phyloP scores from a whole-genome alignment of 2,113 vertebrate genomes.

The Mellivora capensis region DNA sequence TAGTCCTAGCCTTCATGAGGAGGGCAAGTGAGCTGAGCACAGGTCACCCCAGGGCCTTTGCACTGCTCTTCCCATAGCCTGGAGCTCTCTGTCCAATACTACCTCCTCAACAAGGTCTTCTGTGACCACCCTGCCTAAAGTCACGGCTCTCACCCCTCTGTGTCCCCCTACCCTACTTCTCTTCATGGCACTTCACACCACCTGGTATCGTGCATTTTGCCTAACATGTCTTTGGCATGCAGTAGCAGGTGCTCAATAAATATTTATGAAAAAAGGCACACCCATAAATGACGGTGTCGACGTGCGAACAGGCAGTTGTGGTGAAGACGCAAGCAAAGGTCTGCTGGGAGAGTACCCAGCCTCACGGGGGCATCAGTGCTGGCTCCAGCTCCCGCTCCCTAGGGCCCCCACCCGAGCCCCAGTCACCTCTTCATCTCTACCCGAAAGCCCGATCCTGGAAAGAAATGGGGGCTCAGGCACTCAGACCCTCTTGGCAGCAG shows the following conservation, averaged over 20 bases:
- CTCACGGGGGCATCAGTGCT: not conserved
- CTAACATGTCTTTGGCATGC: not conserved
- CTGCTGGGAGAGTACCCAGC: not conserved
- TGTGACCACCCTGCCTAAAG: not conserved
- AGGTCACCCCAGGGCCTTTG: not conserved
- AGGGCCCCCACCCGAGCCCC: not conserved
- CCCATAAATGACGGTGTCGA: fast-evolving
- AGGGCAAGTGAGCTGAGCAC: fast-evolving
- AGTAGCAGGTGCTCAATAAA: not conserved
- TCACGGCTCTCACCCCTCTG: not conserved
- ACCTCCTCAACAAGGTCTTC: not conserved
- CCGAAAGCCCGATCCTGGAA: not conserved
- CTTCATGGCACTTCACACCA: not conserved
- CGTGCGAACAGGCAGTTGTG: fast-evolving
- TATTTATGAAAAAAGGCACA: not conserved
- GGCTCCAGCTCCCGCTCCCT: not conserved
- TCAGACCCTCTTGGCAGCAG: not conserved
- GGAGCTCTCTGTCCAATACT: not conserved
- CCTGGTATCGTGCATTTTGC: not conserved
- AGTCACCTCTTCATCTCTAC: not conserved
- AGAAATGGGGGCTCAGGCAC: not conserved
- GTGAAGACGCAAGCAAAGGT: not conserved
- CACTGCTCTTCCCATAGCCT: not conserved
- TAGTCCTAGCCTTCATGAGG: not conserved
- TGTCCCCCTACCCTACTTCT: not conserved